Evolutionary conservation across 2,888 invertebrate genomes (phyloP), one percentile per base, ranked within the genome.

Genomic region (Taphrorychus bicolor): DNA sequence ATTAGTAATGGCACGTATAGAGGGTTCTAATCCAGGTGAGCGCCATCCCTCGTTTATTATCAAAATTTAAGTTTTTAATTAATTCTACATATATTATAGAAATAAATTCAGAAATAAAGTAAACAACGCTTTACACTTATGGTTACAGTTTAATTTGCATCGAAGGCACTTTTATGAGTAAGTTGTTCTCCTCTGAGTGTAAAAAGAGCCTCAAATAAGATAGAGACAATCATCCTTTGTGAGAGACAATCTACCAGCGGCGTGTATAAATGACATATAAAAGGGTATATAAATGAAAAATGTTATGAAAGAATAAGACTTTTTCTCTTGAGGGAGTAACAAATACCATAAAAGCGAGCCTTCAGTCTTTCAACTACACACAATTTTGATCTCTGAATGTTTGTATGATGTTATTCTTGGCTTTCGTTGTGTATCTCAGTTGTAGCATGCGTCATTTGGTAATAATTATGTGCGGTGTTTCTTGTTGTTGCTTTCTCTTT

Each of bases 371-470:
- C 32, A 32, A 32, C 1, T 32, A 32, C 32, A 32, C 32, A 32
- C 32, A 32, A 32, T 32, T 32, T 32, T 11, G 3, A 32, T 3
- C 32, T 32, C 11, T 32, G n/a, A n/a, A 32, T 32, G 32, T 32
- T 32, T 32, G 32, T 32, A 32, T 32, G 32, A 11, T 32, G 11
- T 32, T 32, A 32, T 11, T 32, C 32, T 32, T 32, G 32, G 32
- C 32, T 32, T 32, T 32, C 11, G 32, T 32, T 45, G 16, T 45
- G 14, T n/a, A n/a, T n/a, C n/a, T 74, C 79, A 75, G 76, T 77
- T 81, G 81, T 81, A 76, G 81, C 81, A 82, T 81, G 81, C 41
- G 48, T 80, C 78, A 78, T 75, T 77, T 76, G 76, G 75, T 78
- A 81, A 76, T 66, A 60, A 61, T 66, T 66, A 76, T 82, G 80